Evolutionary conservation across 30 jellyfish, hydroid and myxozoan genomes (phyloP), one percentile per base, ranked within the genome.

Genomic region (Phacellophora camtschatica): DNA sequence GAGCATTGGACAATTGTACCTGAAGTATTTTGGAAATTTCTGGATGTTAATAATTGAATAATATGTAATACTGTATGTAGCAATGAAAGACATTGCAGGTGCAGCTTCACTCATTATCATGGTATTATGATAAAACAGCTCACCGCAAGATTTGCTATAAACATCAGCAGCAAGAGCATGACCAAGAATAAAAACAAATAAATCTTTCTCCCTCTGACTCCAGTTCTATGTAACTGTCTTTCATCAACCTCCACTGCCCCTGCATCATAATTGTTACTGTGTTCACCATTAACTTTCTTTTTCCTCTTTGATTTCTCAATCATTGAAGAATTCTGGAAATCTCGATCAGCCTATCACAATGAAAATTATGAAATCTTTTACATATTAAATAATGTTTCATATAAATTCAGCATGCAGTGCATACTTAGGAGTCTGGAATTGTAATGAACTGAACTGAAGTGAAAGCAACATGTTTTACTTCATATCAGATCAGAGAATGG

Each of bases 191-290:
- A 22, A 37, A 83, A 43, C 27, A 83, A 77, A 62, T 56, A 83
- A 20, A 71, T 73, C 39, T 71, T 83, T 46, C 95, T 71, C 32
- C 95, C 95, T 49, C 88, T 34, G 9, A 83, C 81, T 24, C 95
- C 95, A 7, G 95, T 83, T 59, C 95, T 83, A 1, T 72, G 83
- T 28, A 72, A 25, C 23, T 70, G 87, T 27, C 88, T 46, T 66
- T 83, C 95, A 61, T 71, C 59, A 11, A 83, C 74, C 36, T 71
- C 84, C 58, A 71, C 95, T 25, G 86, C 86, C 8, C 94, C 94
- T 10, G 94, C 94, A 67, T 82, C 74, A 82, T 82, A 82, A 32
- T 82, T 82, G 59, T 46, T 69, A 32, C 81, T 70, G 33, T 82
- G 94, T 45, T 82, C 86, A 41, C 69, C 94, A 30, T 82, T 62